Conservation (phyloP, 2,888 invertebrate species). For the Eledona agricola region DNA sequence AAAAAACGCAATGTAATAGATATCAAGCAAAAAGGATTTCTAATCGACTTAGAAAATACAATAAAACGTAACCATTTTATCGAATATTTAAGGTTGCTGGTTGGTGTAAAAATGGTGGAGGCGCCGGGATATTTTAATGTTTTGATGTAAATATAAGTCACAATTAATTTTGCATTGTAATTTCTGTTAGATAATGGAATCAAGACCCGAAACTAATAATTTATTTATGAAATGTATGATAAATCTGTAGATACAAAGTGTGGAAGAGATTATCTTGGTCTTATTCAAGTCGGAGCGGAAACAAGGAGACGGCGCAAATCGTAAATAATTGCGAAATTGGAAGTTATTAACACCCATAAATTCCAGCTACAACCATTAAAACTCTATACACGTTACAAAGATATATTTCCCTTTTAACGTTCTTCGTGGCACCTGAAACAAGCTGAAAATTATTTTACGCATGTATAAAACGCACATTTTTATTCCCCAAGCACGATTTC, state of each 20-base stretch:
- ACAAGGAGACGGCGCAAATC: conserved; percentile 5
- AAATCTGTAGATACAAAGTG: background rate
- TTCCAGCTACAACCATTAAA: conserved; percentile 10
- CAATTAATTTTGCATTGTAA: too few species aligned
- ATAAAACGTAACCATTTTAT: too few species aligned
- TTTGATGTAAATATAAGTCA: too few species aligned
- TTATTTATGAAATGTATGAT: too few species aligned
- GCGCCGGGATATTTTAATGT: too few species aligned
- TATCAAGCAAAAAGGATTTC: too few species aligned
- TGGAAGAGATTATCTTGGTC: background rate
- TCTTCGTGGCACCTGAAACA: conserved; percentile 10
- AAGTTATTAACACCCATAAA: conserved; percentile 13
- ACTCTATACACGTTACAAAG: conserved; percentile 20
- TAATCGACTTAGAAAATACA: too few species aligned
- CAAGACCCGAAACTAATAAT: too few species aligned
- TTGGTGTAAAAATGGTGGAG: too few species aligned
- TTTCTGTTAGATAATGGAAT: too few species aligned
- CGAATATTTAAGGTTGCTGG: too few species aligned
- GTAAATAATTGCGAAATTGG: conserved; percentile 15
- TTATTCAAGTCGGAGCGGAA: conserved; percentile 1
- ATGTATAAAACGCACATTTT: conserved; percentile 22
- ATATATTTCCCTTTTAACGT: conserved; percentile 13
- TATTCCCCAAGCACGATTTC: background rate
- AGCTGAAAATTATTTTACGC: conserved; percentile 21
- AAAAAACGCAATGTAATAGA: too few species aligned